Base-by-base conservation (phyloP, 1,140 invertebrate genomes). In the Drosophila lowei region DNA sequence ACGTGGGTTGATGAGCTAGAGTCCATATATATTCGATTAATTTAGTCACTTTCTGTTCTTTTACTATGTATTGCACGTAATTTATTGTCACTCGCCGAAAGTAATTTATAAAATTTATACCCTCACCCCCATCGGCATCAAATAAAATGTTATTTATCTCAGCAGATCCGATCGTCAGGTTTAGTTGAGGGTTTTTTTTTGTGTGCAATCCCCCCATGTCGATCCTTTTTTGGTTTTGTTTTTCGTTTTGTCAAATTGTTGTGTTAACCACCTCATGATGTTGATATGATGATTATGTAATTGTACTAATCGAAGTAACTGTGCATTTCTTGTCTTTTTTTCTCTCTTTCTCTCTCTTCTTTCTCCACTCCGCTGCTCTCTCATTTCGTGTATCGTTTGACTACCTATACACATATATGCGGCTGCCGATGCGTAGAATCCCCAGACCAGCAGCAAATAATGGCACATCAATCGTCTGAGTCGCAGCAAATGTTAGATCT, bases 391-490 rank as follows among this genome's bases (percentile, higher is more conserved):
- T 53, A 55, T 66, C 56, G 55, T 62, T 57, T 57, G 30, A 44
- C 58, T 18, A 18, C 18, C 1, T 18, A 18, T 18, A 2, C 18
- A 18, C 18, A 18, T 42, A 52, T 55, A 62, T 59, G 57, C 46
- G 57, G 78, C 60, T 73, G 74, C 59, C 70, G 66, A 58, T 47
- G 72, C 25, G 47, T 62, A 85, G 77, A 86, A 57, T 77, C 77
- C 61, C 77, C 81, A 61, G 77, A 77, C 60, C 80, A 77, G 72
- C 80, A 77, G 72, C 79, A 67, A 11, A 34, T 11, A 34, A 34
- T 34, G 64, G 42, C 58, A 73, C 71, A 64, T 42, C 79, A 73
- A 38, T 84, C 81, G 64, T 66, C 75, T 53, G 76, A 84, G 79
- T 72, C 64, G 75, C 75, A 67, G 41, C 74, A 58, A 46, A 63